Conservation (phyloP, 1,140 invertebrate genomes). For the Drosophila littoralis region DNA sequence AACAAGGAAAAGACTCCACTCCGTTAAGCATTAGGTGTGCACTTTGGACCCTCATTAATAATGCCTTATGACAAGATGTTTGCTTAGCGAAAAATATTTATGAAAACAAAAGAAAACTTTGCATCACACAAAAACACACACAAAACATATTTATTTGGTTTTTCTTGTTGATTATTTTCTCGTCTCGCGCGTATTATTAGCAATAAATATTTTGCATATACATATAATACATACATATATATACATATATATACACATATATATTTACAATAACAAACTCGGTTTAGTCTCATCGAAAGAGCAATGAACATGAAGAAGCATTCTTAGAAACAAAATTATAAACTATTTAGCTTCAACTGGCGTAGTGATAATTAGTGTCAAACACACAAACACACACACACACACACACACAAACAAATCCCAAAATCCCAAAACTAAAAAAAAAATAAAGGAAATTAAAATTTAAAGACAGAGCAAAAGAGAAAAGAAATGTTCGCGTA, state of each 20-base stretch:
- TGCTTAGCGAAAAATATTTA: conserved; percentile 42
- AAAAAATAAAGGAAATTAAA: conserved; percentile 23
- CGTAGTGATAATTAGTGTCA: conserved; percentile 82
- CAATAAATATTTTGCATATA: conserved; percentile 72
- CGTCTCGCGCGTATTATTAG: conserved; percentile 71
- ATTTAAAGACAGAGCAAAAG: conserved; percentile 23
- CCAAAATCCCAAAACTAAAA: conserved; percentile 15
- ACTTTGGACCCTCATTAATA: conserved; percentile 33
- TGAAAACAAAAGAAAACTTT: conserved; percentile 3
- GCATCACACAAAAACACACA: conserved; percentile 23
- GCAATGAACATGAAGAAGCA: conserved; percentile 55
- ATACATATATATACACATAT: conserved; percentile 20
- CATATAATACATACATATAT: conserved; percentile 24
- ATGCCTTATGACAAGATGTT: conserved; percentile 45
- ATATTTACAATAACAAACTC: conserved; percentile 54
- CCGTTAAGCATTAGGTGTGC: conserved; percentile 21
- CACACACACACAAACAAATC: conserved; percentile 56
- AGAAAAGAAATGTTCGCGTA: conserved; percentile 46
- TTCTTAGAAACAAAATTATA: conserved; percentile 37
- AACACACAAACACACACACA: too few relatives aligned
- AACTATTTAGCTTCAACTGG: conserved; percentile 78
- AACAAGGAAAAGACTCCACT: conserved; percentile 18
- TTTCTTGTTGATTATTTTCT: conserved; percentile 33
- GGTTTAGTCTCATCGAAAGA: conserved; percentile 60
- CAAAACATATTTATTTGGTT: conserved; percentile 56